Base-by-base conservation (phyloP, 2,888 invertebrate genomes). In the Pheosia gnoma region DNA sequence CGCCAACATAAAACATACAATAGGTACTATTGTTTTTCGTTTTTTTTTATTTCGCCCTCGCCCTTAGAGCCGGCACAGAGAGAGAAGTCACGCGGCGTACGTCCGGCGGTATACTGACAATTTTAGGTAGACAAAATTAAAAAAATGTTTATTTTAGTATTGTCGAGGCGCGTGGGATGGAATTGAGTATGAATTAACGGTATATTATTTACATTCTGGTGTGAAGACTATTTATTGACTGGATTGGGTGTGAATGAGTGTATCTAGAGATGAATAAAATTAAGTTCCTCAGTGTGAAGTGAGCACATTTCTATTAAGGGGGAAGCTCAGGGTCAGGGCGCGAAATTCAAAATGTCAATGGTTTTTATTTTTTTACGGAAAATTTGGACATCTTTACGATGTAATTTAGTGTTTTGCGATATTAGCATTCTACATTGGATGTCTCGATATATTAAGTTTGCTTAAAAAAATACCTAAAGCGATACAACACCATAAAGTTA, bases 71-170 rank as follows among this genome's bases (percentile, higher is more conserved):
- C 65, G 70, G 53, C 68, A 63, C 68, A 61, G 65, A 70, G 60
- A 73, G 63, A 62, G 60, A 67, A 63, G 61, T 59, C 58, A 66
- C 63, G 51, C 77, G 67, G 72, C 55, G 58, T 63, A 68, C 75
- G 72, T 72, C 70, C 77, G 59, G 71, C 63, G 59, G 62, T 61
- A 68, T 62, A 84, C 82, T 82, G 81, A 67, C 68, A 77, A 66
- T 76, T 68, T 66, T 65, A 59, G 65, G 68, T 70, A 69, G 74
- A 77, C 78, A 71, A 75, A 82, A 78, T 82, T 84, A 78, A 81
- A 82, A 82, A 68, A 82, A 68, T 74, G 83, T 82, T 85, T 85
- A 86, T 85, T 85, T 83, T 81, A 63, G 83, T 78, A 70, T 63
- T 63, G 64, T 64, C 63, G 77, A 77, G 70, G 25, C 59, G 62